These are phyloP conservation scores for Protosalanx chinensis DNA, from an alignment of 2,797 vertebrate genomes.

Conservation along the genomic window DNA sequence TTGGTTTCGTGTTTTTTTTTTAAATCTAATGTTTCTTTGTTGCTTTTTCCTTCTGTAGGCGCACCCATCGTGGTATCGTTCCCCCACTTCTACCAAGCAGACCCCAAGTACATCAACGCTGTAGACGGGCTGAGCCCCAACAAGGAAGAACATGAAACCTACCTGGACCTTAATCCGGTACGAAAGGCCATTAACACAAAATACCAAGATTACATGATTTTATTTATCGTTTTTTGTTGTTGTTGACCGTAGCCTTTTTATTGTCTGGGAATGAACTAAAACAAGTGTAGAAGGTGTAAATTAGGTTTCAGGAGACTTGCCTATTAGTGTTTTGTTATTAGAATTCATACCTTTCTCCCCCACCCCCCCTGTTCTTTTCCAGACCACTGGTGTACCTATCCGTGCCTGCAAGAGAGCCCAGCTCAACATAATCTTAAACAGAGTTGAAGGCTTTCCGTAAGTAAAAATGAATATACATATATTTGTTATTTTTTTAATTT, in stretches of 20 bases:
- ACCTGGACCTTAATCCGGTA: conserved; percentile 81
- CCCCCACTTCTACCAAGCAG: conserved; percentile 83
- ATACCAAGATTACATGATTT: neutral
- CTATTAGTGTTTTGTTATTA: no score
- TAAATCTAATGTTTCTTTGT: no score
- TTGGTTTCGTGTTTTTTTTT: no score
- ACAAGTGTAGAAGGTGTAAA: no score
- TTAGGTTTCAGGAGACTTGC: no score
- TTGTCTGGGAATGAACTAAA: no score
- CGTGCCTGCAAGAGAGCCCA: conserved; percentile 81
- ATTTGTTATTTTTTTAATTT: no score
- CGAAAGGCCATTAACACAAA: neutral
- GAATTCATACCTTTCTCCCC: neutral
- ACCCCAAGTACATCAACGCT: conserved; percentile 73
- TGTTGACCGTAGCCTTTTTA: no score
- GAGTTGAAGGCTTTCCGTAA: conserved; percentile 77
- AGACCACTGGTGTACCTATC: conserved; percentile 79
- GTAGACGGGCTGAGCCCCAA: conserved; percentile 77
- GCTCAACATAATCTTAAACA: conserved; percentile 76
- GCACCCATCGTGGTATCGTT: conserved; percentile 82
- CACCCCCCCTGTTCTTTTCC: neutral
- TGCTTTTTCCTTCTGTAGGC: conserved; percentile 49
- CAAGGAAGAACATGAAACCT: conserved; percentile 80
- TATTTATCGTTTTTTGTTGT: neutral
- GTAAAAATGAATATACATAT: conserved; percentile 33